Conservation (phyloP, 1,140 invertebrate species). For the Platyscapa corneri region DNA sequence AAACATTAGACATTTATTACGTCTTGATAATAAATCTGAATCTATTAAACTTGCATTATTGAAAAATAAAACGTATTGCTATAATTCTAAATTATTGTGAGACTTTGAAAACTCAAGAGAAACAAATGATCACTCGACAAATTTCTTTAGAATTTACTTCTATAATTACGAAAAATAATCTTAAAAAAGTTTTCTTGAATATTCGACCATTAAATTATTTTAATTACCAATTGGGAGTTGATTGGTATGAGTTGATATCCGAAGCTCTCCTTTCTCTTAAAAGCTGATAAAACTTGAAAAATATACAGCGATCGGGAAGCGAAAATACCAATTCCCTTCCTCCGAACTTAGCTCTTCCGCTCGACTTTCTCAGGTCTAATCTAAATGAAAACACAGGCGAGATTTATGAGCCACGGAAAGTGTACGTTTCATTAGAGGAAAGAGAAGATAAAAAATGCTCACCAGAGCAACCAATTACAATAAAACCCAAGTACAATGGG, state of each 20-base stretch:
- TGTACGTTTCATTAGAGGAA: constrained; percentile 9
- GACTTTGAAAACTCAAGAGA: not conserved
- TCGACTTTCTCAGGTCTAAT: constrained; percentile 11
- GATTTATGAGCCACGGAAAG: not conserved
- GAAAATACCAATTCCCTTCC: constrained; percentile 6
- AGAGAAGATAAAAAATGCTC: not conserved
- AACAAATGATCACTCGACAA: not conserved
- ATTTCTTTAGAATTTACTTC: not conserved
- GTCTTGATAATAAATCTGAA: not conserved
- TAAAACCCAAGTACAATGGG: constrained; percentile 15
- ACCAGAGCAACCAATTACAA: constrained; percentile 2
- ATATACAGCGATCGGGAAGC: not conserved
- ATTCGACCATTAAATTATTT: not conserved
- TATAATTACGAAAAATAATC: not conserved
- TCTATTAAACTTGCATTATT: not conserved
- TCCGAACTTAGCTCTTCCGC: not conserved
- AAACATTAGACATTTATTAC: constrained; percentile 16
- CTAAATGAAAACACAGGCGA: constrained; percentile 10
- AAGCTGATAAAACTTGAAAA: constrained; percentile 15
- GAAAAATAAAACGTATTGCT: not conserved
- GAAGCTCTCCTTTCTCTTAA: not conserved
- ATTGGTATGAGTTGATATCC: not conserved
- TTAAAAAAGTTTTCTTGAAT: not conserved
- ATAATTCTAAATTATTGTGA: not conserved
- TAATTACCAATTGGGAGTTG: not conserved